Conservation (phyloP, 2,888 invertebrate species). For the Hydroisotoma schaefferi region DNA sequence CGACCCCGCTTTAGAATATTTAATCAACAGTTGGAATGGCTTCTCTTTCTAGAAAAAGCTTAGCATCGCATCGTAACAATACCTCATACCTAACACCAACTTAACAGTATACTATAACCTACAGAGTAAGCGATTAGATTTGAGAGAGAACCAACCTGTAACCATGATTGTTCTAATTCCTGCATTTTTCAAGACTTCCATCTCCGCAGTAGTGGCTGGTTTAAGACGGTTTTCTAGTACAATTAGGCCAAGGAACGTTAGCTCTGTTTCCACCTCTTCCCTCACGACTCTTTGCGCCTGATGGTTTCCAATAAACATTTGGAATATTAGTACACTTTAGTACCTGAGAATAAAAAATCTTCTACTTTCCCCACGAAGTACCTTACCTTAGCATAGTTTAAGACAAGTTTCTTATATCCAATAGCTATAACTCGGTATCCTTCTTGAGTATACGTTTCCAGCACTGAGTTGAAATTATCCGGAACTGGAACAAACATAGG, state of each 20-base stretch:
- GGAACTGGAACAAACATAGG: constrained; percentile 76
- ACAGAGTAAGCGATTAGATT: background rate
- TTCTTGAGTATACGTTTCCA: constrained; percentile 82
- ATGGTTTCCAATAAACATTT: constrained; percentile 2
- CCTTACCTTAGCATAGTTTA: constrained; percentile 62
- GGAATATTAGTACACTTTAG: background rate
- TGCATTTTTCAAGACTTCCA: constrained; percentile 74
- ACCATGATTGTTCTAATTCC: constrained; percentile 94
- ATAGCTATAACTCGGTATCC: constrained; percentile 91
- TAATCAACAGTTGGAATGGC: too few relatives aligned
- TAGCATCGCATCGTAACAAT: too few relatives aligned
- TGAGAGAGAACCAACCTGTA: constrained; percentile 63
- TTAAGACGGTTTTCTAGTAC: constrained; percentile 94
- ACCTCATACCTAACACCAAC: too few relatives aligned
- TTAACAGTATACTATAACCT: too few relatives aligned
- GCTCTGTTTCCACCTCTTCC: constrained; percentile 74
- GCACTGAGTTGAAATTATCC: constrained; percentile 67
- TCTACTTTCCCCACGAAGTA: background rate
- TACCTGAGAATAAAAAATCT: background rate
- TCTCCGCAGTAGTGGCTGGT: constrained; percentile 77
- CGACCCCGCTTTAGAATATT: too few relatives aligned
- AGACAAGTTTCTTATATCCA: constrained; percentile 69
- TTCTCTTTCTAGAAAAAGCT: too few relatives aligned
- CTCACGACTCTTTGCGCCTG: constrained; percentile 67
- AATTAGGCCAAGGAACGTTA: constrained; percentile 81